Conservation (phyloP, 2,797 vertebrate species). For the Scyliorhinus canicula region DNA sequence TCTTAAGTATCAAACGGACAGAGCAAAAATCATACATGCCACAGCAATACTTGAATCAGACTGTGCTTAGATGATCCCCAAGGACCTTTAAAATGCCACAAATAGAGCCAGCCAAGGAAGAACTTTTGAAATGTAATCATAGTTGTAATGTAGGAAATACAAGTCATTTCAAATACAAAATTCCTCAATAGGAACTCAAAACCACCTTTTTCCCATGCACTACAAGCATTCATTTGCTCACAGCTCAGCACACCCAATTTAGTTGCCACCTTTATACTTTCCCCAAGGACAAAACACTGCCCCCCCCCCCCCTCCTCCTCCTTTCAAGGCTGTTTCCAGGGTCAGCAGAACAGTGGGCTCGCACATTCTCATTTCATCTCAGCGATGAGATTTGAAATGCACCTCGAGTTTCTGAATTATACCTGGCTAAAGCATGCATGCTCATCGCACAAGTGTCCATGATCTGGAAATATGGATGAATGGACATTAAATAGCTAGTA, state of each 20-base stretch:
- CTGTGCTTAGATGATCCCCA: no score
- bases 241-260: background rate
- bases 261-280: background rate
- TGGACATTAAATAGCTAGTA: background rate
- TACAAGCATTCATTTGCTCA: background rate
- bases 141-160: background rate
- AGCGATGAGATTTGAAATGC: background rate
- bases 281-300: background rate
- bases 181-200: background rate
- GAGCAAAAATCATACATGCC: no score
- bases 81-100: background rate
- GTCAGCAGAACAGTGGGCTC: no score
- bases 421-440: background rate
- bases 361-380: slow-evolving; percentile 6
- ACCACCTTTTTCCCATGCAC: background rate
- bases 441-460: background rate
- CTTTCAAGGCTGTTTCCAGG: background rate
- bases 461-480: background rate
- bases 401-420: background rate
- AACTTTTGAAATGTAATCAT: background rate
- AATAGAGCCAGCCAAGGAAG: background rate
- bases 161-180: background rate
- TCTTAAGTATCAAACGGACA: background rate
- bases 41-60: no score
- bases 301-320: no score